Base-by-base conservation (phyloP, 2,113 vertebrate genomes). In the Mesocricetus auratus region DNA sequence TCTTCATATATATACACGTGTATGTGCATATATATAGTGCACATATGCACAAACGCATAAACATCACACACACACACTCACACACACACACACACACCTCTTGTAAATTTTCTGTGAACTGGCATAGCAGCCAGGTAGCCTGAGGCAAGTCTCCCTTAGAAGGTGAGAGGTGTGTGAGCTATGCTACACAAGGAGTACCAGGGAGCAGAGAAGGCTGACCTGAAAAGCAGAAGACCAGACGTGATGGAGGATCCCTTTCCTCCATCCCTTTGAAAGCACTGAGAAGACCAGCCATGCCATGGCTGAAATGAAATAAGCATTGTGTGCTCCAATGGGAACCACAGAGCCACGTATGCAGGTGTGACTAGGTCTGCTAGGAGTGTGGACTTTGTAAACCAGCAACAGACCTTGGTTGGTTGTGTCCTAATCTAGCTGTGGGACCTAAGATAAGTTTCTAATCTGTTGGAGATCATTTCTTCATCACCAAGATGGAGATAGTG, bases 391-490 rank as follows among this genome's bases (percentile, higher is more conserved):
- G 31, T 42, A 45, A 87, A 47, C 11, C 13, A 16, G 79, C 47
- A 16, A 79, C 47, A 81, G 21, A 56, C 26, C 17, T 58, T 64
- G 19, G 1, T 16, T 86, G 33, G 21, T 77, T 88, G 81, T 95
- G 89, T 66, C 78, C 62, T 6, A 31, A 68, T 22, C 6, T 45
- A n/a, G 42, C 66, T 81, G 82, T 69, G 50, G 89, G 60, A 95
- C 22, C 42, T 12, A 75, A 66, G n/a, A 29, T 22, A 90, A 60
- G 3, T 81, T 81, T 58, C 45, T 71, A 50, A 83, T 24, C 29
- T 93, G 47, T 82, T 39, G 36, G 71, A 77, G 33, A 4, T 64
- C 22, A 78, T 93, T 91, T 94, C 33, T 62, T 94, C 74, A 75
- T 78, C 21, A 50, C 15, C 60, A 94, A 58, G 50, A 71, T 87